Evolutionary conservation across 2,797 vertebrate genomes (phyloP).

Genomic region (Galago senegalensis): DNA sequence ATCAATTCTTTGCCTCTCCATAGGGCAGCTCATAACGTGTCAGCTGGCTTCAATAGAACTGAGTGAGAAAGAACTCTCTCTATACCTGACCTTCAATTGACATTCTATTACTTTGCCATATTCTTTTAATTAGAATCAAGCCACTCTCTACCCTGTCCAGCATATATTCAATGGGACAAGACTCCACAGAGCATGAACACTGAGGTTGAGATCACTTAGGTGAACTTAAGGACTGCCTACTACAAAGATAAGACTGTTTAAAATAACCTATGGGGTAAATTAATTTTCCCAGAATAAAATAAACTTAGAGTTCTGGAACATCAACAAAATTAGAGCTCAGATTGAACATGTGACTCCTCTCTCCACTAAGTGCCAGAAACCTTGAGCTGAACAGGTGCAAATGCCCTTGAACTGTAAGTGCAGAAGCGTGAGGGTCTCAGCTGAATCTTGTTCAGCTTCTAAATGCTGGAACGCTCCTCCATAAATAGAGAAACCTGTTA

Average conservation of each 20-base stretch:
- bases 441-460: neutral
- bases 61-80: neutral
- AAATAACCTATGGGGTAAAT: neutral
- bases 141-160: no score
- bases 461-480: neutral
- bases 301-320: neutral
- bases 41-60: neutral
- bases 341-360: neutral
- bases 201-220: neutral
- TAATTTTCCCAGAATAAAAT: neutral
- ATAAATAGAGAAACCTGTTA: constrained; percentile 47
- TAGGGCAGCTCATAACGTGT: neutral
- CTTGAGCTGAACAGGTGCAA: neutral
- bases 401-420: neutral
- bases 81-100: neutral
- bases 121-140: constrained; percentile 1
- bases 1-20: neutral
- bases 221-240: neutral
- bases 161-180: neutral
- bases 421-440: neutral
- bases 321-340: neutral
- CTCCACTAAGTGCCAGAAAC: neutral
- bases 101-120: neutral
- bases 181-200: neutral
- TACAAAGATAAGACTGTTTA: neutral